Evolutionary conservation across 2,888 invertebrate species (phyloP).

Genomic region (Oscheius sp.): DNA sequence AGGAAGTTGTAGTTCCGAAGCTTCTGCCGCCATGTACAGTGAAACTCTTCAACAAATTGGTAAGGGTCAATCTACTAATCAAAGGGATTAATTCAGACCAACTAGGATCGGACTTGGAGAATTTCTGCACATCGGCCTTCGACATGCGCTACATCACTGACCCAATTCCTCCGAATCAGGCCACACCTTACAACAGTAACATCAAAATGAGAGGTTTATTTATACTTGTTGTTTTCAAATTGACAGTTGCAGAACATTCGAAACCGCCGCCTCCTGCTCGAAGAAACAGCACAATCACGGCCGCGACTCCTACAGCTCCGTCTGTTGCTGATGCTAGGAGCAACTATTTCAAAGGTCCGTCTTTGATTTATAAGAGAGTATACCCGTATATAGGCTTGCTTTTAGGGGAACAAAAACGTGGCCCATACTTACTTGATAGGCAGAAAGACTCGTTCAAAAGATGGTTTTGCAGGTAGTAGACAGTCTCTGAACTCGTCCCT

Average conservation of each 20-base stretch:
- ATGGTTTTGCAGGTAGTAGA: slow-evolving; percentile 41
- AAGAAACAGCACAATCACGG: slow-evolving; percentile 73
- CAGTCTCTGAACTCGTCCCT: slow-evolving; percentile 54
- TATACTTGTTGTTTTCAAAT: not conserved
- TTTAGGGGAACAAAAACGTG: no score
- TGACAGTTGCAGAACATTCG: slow-evolving; percentile 49
- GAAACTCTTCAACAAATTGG: slow-evolving; percentile 65
- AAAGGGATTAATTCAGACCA: slow-evolving; percentile 45
- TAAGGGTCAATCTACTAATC: slow-evolving; percentile 6
- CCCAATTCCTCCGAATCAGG: not conserved
- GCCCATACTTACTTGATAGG: no score
- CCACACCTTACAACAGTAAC: not conserved
- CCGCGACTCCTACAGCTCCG: slow-evolving; percentile 71
- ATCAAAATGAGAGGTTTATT: not conserved
- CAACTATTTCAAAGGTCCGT: slow-evolving; percentile 9
- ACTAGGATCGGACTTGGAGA: slow-evolving; percentile 65
- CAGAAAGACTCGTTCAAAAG: no score
- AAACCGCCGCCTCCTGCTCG: slow-evolving; percentile 76
- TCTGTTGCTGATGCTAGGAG: slow-evolving; percentile 64
- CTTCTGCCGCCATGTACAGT: slow-evolving; percentile 45
- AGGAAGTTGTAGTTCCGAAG: slow-evolving; percentile 36
- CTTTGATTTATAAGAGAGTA: no score
- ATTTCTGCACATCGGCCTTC: slow-evolving; percentile 42
- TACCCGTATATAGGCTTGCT: no score
- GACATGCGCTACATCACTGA: slow-evolving; percentile 12